phyloP scores from a whole-genome alignment of 1,140 invertebrate species.

The Dreissena rostriformis region DNA sequence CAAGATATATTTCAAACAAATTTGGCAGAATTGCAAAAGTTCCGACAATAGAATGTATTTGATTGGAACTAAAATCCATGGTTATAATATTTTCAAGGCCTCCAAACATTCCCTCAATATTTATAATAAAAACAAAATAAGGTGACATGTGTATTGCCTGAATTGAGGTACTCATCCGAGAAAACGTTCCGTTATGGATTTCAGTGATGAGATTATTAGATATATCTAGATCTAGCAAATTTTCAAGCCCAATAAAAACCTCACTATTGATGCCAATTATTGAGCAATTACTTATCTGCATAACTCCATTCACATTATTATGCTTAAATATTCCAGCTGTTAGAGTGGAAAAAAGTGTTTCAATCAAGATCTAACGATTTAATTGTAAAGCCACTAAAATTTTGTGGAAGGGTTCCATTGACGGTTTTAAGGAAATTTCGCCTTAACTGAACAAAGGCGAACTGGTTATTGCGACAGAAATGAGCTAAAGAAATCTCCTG shows the following conservation, averaged over 20 bases:
- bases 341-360: slow-evolving; percentile 7
- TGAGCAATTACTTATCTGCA: not conserved
- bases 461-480: slow-evolving; percentile 8
- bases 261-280: not conserved
- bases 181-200: slow-evolving; percentile 9
- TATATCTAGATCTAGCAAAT: slow-evolving; percentile 14
- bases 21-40: slow-evolving; percentile 5
- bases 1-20: not conserved
- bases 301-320: slow-evolving; percentile 23
- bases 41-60: slow-evolving; percentile 11
- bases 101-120: too few species aligned
- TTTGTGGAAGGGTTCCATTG: not conserved
- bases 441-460: slow-evolving; percentile 7
- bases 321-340: slow-evolving; percentile 9
- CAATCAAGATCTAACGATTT: slow-evolving; percentile 11
- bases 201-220: slow-evolving; percentile 2
- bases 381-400: slow-evolving; percentile 5
- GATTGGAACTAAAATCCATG: slow-evolving; percentile 19
- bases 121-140: not conserved
- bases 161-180: not conserved
- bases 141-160: slow-evolving; percentile 5
- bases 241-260: slow-evolving; percentile 7
- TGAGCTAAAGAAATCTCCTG: not conserved
- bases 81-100: too few species aligned
- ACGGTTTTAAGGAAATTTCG: slow-evolving; percentile 6